These are phyloP conservation scores for Anolis apletophallus DNA, from an alignment of 2,797 vertebrate species.

Conservation along the genomic window DNA sequence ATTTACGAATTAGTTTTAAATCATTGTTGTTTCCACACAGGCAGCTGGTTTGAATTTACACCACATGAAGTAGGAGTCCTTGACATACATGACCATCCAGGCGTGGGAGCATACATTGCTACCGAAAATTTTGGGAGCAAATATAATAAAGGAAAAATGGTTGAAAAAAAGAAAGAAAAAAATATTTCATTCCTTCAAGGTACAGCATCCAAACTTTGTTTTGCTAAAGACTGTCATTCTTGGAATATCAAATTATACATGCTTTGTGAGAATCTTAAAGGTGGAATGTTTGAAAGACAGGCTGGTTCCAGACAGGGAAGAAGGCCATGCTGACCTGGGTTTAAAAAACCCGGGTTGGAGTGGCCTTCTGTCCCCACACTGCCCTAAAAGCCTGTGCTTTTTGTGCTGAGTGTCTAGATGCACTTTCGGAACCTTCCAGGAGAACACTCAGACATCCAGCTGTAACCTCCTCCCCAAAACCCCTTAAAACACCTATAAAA, in stretches of 20 bases:
- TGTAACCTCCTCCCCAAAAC: no score
- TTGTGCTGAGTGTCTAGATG: no score
- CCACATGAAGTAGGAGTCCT: conserved; percentile 78
- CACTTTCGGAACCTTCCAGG: no score
- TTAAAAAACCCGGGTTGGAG: no score
- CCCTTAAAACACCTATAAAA: no score
- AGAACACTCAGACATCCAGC: no score
- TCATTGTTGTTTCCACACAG: conserved; percentile 8
- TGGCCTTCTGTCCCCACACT: no score
- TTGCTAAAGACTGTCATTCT: neutral
- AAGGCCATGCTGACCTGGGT: no score
- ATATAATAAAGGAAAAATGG: conserved; percentile 67
- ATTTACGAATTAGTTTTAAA: neutral
- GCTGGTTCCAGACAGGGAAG: no score
- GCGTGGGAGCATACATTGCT: conserved; percentile 69
- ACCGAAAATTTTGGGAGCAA: conserved; percentile 71
- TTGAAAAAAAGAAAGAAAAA: conserved; percentile 65
- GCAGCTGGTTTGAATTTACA: conserved; percentile 78
- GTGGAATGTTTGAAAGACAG: no score
- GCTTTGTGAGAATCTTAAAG: no score
- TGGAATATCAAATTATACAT: neutral
- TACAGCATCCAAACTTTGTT: conserved; percentile 29
- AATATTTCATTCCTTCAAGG: conserved; percentile 78
- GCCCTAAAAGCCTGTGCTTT: no score
- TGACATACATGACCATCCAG: conserved; percentile 76